Evolutionary conservation across 2,888 invertebrate species (phyloP), one percentile per base, ranked within the genome.

Genomic region (Iselma pallidipennis): DNA sequence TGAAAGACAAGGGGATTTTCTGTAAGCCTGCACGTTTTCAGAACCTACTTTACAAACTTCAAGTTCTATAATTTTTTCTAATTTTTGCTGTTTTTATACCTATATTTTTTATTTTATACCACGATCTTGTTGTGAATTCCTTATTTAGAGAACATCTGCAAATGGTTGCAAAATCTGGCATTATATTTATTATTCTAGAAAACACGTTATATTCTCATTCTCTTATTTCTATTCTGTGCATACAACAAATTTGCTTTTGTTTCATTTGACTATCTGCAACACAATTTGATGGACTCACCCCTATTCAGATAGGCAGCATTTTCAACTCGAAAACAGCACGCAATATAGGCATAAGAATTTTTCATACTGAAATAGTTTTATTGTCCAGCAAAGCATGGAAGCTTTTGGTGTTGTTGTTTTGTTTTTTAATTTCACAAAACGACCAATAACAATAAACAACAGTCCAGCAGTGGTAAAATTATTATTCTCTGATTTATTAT

Each of bases 401-500:
- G 45, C 10, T 45, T 21, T 21, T 45, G n/a, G n/a, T 10, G 12
- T 1, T 37, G 2, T 37, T 2, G 2, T 37, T 37, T 37, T 16
- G 16, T 45, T 45, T 45, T 45, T 21, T 10, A 21, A 21, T 21
- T 45, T 45, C 21, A 45, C 21, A 10, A 45, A 45, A 21, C 5
- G 10, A 2, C 45, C 45, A 45, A 21, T 45, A 45, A 45, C 19
- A 42, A 42, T 42, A 42, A 19, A 42, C 19, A 9, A 42, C 9
- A 21, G 21, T 21, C 16, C 45, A 45, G 45, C 12, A 21, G 45
- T 4, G 49, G 49, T 42, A 53, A 54, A 57, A 57, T 57, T 45
- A 61, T 61, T 61, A 55, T 61, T 37, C 55, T 57, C 57, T 61
- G 61, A 61, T 61, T 61, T 61, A 61, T 50, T 50, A 31, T 55